These are phyloP conservation scores for Rhinoptilus africanus DNA, from an alignment of 2,113 vertebrate species.

Conservation along the genomic window DNA sequence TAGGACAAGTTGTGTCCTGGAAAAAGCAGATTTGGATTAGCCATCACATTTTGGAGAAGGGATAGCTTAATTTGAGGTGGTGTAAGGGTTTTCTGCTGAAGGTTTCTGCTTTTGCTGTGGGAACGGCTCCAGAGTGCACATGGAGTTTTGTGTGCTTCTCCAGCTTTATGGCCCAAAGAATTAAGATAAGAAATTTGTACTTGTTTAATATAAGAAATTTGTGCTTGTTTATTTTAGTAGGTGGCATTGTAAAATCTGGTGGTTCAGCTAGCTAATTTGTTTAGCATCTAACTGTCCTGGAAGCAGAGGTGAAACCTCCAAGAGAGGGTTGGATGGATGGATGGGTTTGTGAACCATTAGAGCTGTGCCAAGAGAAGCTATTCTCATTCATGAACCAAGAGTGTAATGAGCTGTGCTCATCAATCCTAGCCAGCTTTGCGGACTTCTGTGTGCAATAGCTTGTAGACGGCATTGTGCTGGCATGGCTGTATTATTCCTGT, in stretches of 20 bases:
- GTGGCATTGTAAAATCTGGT: background rate
- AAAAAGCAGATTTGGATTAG: background rate
- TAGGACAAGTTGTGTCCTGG: background rate
- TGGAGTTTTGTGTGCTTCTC: background rate
- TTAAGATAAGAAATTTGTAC: background rate
- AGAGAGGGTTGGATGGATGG: background rate
- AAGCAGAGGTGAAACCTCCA: background rate
- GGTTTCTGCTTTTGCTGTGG: background rate
- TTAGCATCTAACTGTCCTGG: background rate
- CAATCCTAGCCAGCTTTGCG: background rate
- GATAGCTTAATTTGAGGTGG: background rate
- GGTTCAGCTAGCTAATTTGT: background rate
- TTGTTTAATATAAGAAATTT: background rate
- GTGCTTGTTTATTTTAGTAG: background rate
- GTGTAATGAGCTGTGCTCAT: background rate
- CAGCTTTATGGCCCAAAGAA: background rate
- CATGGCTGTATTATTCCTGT: background rate
- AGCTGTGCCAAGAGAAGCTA: background rate
- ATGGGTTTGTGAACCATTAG: background rate
- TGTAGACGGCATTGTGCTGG: background rate
- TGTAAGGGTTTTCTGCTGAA: background rate
- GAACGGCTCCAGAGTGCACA: background rate
- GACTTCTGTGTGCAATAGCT: background rate
- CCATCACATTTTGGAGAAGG: rapidly evolving
- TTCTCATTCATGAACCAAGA: background rate